Percentiles rank a stretch among this genome's conserved stretches.
These are phyloP conservation scores for Brachionus calyciflorus DNA, from an alignment of 1,140 invertebrate genomes.

Conservation along the genomic window DNA sequence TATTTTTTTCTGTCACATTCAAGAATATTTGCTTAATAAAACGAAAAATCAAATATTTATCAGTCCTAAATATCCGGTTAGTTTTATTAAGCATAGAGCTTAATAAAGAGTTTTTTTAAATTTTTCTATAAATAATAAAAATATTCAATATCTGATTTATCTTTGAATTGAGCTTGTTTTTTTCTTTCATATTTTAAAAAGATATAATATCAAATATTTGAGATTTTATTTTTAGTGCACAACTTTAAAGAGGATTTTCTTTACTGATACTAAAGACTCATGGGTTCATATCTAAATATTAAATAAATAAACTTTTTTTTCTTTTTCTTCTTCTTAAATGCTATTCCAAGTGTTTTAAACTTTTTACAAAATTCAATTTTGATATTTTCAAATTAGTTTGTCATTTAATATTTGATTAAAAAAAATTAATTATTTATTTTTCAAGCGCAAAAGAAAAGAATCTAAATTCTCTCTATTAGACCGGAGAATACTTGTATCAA, in stretches of 20 bases:
- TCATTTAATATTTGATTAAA: slow-evolving; percentile 34
- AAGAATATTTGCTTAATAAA: slow-evolving; percentile 29
- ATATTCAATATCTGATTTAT: too few species aligned
- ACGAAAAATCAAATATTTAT: slow-evolving; percentile 40
- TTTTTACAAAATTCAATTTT: slow-evolving; percentile 20
- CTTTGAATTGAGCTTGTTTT: background rate
- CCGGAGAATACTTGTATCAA: too few species aligned
- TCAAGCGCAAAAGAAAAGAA: too few species aligned
- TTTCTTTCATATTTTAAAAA: background rate
- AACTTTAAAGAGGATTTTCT: background rate
- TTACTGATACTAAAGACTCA: too few species aligned
- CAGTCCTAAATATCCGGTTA: slow-evolving; percentile 30
- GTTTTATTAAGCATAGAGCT: slow-evolving; percentile 10
- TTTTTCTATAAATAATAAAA: too few species aligned
- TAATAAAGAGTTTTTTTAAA: too few species aligned
- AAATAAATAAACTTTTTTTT: too few species aligned
- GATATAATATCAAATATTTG: background rate
- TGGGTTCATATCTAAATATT: too few species aligned
- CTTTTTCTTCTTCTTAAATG: too few species aligned
- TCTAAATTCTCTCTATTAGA: too few species aligned
- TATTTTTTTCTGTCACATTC: background rate
- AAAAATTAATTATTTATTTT: background rate
- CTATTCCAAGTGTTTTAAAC: background rate
- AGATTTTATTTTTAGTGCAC: background rate
- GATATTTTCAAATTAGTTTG: slow-evolving; percentile 39